Conservation (phyloP, 2,797 vertebrate species). For the Enteromius viviparus region DNA sequence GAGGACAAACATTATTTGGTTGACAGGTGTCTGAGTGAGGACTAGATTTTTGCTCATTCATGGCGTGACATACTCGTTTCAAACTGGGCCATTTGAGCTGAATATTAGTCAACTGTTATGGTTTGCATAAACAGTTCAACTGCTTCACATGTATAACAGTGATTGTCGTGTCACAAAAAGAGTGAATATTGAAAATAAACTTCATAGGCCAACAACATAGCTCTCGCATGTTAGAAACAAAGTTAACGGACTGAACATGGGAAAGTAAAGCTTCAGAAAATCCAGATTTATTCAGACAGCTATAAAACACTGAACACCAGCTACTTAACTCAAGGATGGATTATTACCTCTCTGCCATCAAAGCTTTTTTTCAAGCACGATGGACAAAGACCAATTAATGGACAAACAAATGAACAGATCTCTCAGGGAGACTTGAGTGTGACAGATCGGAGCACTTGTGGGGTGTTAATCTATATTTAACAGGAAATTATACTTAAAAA, state of each 20-base stretch:
- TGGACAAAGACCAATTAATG: neutral
- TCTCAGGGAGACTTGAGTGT: neutral
- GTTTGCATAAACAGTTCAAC: slow-evolving; percentile 45
- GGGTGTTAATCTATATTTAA: neutral
- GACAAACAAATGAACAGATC: neutral
- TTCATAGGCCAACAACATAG: neutral
- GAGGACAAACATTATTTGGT: slow-evolving; percentile 59
- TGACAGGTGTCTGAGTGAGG: slow-evolving; percentile 47
- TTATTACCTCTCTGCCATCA: slow-evolving; percentile 32
- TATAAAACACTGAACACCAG: slow-evolving; percentile 5
- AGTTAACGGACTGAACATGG: neutral
- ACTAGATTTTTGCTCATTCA: slow-evolving; percentile 44
- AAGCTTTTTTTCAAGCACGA: slow-evolving; percentile 21
- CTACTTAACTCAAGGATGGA: slow-evolving; percentile 39
- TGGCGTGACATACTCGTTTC: slow-evolving; percentile 38
- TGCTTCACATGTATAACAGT: slow-evolving; percentile 45
- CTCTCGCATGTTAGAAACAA: neutral
- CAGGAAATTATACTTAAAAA: neutral
- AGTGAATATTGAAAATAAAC: slow-evolving; percentile 18
- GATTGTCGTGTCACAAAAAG: slow-evolving; percentile 52
- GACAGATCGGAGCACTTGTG: neutral
- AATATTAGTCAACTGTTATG: slow-evolving; percentile 27
- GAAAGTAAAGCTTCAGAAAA: slow-evolving; percentile 17
- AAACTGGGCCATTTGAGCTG: slow-evolving; percentile 29
- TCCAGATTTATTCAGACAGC: neutral